Evolutionary conservation across 2,888 invertebrate genomes (phyloP).

Genomic region (Notocelia uddmanniana): DNA sequence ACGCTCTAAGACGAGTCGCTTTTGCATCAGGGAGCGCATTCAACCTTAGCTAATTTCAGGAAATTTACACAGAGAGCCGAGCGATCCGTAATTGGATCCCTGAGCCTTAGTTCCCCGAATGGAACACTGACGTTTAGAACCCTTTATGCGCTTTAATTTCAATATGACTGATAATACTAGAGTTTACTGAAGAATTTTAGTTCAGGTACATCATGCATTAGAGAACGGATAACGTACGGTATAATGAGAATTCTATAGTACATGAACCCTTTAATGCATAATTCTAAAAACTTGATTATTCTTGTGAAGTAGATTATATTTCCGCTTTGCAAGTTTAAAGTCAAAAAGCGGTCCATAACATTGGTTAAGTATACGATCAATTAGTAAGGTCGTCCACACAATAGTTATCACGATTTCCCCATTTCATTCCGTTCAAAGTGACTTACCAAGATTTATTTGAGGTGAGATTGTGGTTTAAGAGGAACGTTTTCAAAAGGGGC

Average conservation of each 20-base stretch:
- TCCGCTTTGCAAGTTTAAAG: constrained; percentile 3
- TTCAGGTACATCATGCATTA: constrained; percentile 18
- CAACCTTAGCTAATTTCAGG: constrained; percentile 69
- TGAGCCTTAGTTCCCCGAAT: constrained; percentile 48
- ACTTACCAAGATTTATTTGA: constrained; percentile 34
- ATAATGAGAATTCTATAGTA: constrained; percentile 2
- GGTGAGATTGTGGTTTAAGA: constrained; percentile 39
- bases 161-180: constrained; percentile 54
- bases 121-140: constrained; percentile 43
- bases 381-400: constrained; percentile 43
- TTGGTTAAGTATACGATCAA: constrained; percentile 38
- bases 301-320: constrained; percentile 16
- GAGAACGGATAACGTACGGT: constrained; percentile 6
- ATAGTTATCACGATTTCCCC: constrained; percentile 44
- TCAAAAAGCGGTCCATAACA: constrained; percentile 25
- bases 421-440: constrained; percentile 40
- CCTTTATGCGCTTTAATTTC: constrained; percentile 54
- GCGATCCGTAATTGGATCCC: constrained; percentile 67
- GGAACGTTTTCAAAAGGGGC: constrained; percentile 29
- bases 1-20: constrained; percentile 65
- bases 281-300: constrained; percentile 13
- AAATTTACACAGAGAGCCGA: constrained; percentile 63
- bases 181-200: constrained; percentile 21
- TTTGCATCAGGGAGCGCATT: constrained; percentile 63
- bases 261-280: constrained; percentile 4